These are phyloP conservation scores for Harpalus rufipes DNA, from an alignment of 2,888 invertebrate genomes.

Conservation along the genomic window DNA sequence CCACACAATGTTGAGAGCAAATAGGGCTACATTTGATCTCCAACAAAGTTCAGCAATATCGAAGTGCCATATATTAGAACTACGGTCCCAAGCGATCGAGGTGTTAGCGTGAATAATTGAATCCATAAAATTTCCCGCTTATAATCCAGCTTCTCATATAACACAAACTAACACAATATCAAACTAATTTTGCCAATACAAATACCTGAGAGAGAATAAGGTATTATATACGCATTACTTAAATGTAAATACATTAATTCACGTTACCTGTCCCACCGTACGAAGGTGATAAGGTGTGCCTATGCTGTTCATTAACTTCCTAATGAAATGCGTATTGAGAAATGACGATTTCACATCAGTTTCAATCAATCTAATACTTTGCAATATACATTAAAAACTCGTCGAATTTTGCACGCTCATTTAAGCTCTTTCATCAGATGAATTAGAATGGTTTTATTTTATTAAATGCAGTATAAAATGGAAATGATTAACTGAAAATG, in stretches of 20 bases:
- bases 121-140: background rate
- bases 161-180: slow-evolving; percentile 5
- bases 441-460: too few relatives aligned
- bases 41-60: background rate
- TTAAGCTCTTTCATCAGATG: too few relatives aligned
- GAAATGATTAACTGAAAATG: too few relatives aligned
- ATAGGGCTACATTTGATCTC: background rate
- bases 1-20: background rate
- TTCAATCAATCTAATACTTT: background rate
- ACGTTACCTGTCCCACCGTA: background rate
- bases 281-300: background rate
- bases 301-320: background rate
- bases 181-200: slow-evolving; percentile 18
- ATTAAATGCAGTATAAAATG: too few relatives aligned
- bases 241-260: slow-evolving; percentile 35
- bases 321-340: slow-evolving; percentile 29
- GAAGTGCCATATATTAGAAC: background rate
- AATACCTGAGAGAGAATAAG: slow-evolving; percentile 2
- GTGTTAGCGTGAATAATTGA: background rate
- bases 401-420: too few relatives aligned
- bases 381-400: background rate
- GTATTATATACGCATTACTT: slow-evolving; percentile 17
- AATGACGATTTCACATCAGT: background rate
- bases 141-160: background rate
- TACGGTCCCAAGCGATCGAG: background rate